Evolutionary conservation across 2,797 vertebrate genomes (phyloP), one percentile per base, ranked within the genome.

Genomic region (Amphiprion clarkii): DNA sequence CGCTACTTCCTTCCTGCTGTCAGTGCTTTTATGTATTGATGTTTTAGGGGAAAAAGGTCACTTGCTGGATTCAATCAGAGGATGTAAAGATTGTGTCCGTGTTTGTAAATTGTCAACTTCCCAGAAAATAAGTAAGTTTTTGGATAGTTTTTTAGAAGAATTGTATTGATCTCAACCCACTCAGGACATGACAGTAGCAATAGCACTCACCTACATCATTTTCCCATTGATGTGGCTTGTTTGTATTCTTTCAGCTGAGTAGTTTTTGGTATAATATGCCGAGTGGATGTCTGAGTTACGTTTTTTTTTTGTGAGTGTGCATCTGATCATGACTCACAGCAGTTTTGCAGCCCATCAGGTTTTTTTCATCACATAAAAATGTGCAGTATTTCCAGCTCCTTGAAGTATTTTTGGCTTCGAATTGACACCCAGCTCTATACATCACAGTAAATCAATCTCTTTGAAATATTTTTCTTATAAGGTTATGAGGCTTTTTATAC

Each of bases 391-490:
- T 71, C 9, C 2, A 1, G 55, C 49, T 78, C 44, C 29, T 67
- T 64, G 1, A 57, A 54, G 40, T n/a, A 19, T 40, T 74, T 12
- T 65, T 57, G n/a, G 17, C 57, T 67, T 17, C 5, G 4, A 49
- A 69, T 55, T 57, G 11, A 71, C 60, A 76, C 23, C 31, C 31
- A 70, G n/a, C 39, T 56, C 19, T 31, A 60, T 74, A 39, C 70
- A 58, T 78, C 42, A 52, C 39, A 55, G 27, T 36, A 46, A 54
- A 81, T 78, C 59, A 71, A 12, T 23, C 40, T 56, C 65, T 65
- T 36, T 53, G 17, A 66, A 74, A 57, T 55, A 21, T 42, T 55
- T 42, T 55, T 36, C 44, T 67, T 71, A 23, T 69, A 49, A 60
- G 70, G 46, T 48, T 48, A 17, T 0, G 40, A 29, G 23, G 12